Evolutionary conservation across 2,797 vertebrate genomes (phyloP).

Genomic region (Peromyscus aztecus): DNA sequence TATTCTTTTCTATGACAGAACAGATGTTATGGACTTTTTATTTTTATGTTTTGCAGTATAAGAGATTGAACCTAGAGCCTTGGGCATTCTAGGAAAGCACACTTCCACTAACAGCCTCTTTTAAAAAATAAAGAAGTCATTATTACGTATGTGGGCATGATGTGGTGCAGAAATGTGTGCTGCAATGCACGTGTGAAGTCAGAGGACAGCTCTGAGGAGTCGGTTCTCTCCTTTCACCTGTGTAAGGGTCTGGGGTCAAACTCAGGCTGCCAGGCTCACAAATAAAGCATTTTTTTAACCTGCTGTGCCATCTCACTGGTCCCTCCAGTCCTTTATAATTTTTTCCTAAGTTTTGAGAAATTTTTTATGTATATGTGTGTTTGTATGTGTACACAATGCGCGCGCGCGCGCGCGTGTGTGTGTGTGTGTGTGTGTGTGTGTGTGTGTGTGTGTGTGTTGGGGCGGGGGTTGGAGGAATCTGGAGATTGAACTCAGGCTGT

Average conservation of each 20-base stretch:
- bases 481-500: not conserved
- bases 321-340: not conserved
- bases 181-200: not conserved
- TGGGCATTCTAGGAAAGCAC: not conserved
- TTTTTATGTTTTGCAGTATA: not conserved
- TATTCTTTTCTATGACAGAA: slow-evolving; percentile 4
- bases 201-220: not conserved
- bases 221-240: not conserved
- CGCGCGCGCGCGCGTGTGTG: not conserved
- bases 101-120: not conserved
- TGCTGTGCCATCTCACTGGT: not conserved
- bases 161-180: not conserved
- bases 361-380: not conserved
- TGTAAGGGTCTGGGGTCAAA: not conserved
- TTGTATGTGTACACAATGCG: not conserved
- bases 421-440: too few species aligned
- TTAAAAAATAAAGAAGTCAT: not conserved
- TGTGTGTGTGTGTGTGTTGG: too few species aligned
- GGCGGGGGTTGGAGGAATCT: not conserved
- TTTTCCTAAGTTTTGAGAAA: not conserved
- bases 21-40: not conserved
- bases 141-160: not conserved
- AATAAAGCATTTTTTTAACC: not conserved
- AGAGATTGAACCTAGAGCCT: not conserved
- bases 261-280: not conserved